Base-by-base conservation (phyloP, 2,113 vertebrate species). In the Hippopotamus amphibius region DNA sequence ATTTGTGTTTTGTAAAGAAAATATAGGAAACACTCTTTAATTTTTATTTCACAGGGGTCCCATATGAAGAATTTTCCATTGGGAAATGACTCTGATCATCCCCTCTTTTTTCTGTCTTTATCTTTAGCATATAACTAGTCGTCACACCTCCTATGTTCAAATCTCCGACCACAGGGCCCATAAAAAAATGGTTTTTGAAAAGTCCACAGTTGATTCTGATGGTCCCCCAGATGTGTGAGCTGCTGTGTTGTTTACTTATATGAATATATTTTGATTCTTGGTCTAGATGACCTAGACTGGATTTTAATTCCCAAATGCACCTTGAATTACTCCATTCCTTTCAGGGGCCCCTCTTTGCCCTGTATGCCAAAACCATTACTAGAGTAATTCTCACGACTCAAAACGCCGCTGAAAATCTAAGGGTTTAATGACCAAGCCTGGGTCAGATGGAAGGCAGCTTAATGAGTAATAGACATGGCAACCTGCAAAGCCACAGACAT, bases 401-500 rank as follows among this genome's bases (percentile, higher is more conserved):
- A 92, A 80, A 92, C 21, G 53, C 68, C 92, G n/a, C 80, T 93
- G 33, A 88, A 90, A 96, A 57, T 71, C 22, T 59, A 80, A 92
- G 53, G 41, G 66, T 97, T 80, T 93, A 87, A 96, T 97, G 90
- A 79, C 86, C 96, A 53, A 95, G 93, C 76, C 95, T 92, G 71
- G 83, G 72, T 83, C 88, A 71, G 89, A 88, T 97, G 83, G 82
- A 97, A 96, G 89, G 7, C 30, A 87, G 74, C 7, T 66, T 88
- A n/a, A 71, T 97, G 97, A 98, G 98, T 98, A 98, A 98, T 97
- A 93, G 94, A 96, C 93, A 43, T 77, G 95, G 94, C 89, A 96
- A 96, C 88, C 96, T 97, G 80, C 59, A 92, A 96, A 98, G 97
- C 46, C 41, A 22, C 16, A 55, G 57, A 66, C 93, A 86, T 65